A percentile compares a stretch with the other conserved stretches of the same genome.
Evolutionary conservation across 2,888 invertebrate genomes (phyloP).

Genomic region (Athetis lepigone): DNA sequence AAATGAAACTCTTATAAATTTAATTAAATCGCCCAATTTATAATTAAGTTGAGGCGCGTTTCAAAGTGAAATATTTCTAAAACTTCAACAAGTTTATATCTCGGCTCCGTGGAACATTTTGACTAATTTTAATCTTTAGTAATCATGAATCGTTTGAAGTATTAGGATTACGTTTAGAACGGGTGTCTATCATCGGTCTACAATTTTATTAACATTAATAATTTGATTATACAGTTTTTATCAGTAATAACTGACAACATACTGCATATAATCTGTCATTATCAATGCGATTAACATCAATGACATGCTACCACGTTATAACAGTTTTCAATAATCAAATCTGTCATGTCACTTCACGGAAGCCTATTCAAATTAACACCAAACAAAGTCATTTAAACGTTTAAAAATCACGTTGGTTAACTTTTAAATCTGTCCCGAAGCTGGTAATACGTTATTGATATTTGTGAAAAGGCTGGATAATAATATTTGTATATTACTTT

Average conservation of each 20-base stretch:
- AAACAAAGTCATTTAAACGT: conserved; percentile 72
- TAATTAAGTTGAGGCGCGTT: conserved; percentile 52
- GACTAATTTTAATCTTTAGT: conserved; percentile 52
- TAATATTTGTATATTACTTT: conserved; percentile 87
- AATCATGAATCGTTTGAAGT: conserved; percentile 52
- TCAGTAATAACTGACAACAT: not conserved
- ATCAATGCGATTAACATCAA: not conserved
- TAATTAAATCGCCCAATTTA: conserved; percentile 56
- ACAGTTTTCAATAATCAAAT: conserved; percentile 6
- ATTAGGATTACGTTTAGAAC: conserved; percentile 37
- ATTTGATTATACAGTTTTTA: conserved; percentile 1
- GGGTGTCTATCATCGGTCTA: conserved; percentile 12
- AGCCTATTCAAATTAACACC: conserved; percentile 68
- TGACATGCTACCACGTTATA: conserved; percentile 2
- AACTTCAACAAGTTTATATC: conserved; percentile 55
- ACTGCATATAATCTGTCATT: not conserved
- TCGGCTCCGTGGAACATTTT: conserved; percentile 41
- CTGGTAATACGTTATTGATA: conserved; percentile 90
- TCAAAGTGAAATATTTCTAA: conserved; percentile 55
- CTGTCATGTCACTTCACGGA: conserved; percentile 13
- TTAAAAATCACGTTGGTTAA: conserved; percentile 81
- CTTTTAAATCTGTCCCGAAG: conserved; percentile 88
- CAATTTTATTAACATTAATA: not conserved
- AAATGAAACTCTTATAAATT: conserved; percentile 44
- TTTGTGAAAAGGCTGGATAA: conserved; percentile 89